Evolutionary conservation across 2,888 invertebrate species (phyloP), one percentile per base, ranked within the genome.

Genomic region (Agrochola circellaris): DNA sequence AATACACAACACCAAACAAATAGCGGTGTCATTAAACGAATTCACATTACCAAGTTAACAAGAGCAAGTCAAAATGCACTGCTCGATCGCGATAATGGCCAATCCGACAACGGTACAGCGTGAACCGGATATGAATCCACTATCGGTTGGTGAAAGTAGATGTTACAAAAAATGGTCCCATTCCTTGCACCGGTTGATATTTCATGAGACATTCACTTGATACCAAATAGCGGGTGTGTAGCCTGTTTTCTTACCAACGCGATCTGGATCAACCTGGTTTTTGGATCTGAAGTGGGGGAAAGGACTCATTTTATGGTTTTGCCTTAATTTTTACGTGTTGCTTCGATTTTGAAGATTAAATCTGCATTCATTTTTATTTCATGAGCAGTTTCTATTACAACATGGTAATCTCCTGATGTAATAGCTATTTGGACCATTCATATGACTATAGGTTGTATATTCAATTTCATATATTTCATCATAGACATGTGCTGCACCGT

Each of bases 161-260:
- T 92, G 93, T 94, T 93, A 96, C 96, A 96, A 96, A 96, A 96
- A 96, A 96, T 96, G 96, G 95, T 96, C 96, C 94, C 95, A 96
- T 96, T 96, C 95, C 96, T 93, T 92, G 90, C 93, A 91, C 92
- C 90, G 92, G 92, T 94, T 94, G 95, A 95, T 95, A 95, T 96
- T 96, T 95, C 95, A 95, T 93, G 95, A 94, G 94, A 94, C 96
- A 92, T 96, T 96, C 96, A 93, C 96, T 95, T 92, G 88, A 92
- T 90, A 89, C 89, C 61, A 82, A 88, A 79, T 79, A 89, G 82
- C 79, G 82, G 77, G 84, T 79, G 88, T 85, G 89, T 79, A 87
- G 80, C 90, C 86, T 80, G 90, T 88, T 87, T 85, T 83, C 87
- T 83, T 73, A 79, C 78, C 79, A 74, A 89, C 82, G 71, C 72